Evolutionary conservation across 1,140 invertebrate species (phyloP).

Genomic region (Lasaia peninsularis): DNA sequence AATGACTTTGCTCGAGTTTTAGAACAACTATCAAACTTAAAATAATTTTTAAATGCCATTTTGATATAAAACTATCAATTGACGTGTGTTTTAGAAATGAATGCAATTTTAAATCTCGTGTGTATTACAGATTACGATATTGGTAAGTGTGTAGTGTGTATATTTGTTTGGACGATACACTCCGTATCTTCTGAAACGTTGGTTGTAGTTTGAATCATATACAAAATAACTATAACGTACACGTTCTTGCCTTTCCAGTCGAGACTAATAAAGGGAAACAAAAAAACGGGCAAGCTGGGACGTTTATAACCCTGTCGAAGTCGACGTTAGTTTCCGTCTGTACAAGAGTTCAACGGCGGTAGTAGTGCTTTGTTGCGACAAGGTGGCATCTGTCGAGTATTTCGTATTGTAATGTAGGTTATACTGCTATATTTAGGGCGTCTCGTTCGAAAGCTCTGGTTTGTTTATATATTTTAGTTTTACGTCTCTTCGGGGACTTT

Average conservation of each 20-base stretch:
- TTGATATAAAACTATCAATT: no score
- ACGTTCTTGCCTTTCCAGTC: conserved; percentile 54
- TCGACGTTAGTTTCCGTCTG: conserved; percentile 34
- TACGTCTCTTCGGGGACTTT: neutral
- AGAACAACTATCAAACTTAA: no score
- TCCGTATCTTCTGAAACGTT: conserved; percentile 14
- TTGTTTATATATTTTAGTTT: conserved; percentile 35
- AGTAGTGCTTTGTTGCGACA: conserved; percentile 44
- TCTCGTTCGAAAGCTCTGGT: conserved; percentile 32
- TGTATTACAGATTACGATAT: no score
- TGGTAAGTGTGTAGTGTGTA: no score
- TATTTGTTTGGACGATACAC: no score
- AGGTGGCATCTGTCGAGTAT: conserved; percentile 43
- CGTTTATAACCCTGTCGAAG: conserved; percentile 58
- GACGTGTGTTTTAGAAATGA: no score
- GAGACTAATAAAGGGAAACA: conserved; percentile 50
- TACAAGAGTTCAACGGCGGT: conserved; percentile 34
- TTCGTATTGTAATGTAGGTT: conserved; percentile 55
- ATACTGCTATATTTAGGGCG: conserved; percentile 60
- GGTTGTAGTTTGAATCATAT: conserved; percentile 50
- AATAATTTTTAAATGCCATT: no score
- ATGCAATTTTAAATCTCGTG: no score
- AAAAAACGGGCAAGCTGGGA: conserved; percentile 46
- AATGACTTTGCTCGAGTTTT: no score
- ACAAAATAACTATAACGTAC: conserved; percentile 39